phyloP scores from a whole-genome alignment of 1,140 invertebrate species.

The Lepidostoma basale region DNA sequence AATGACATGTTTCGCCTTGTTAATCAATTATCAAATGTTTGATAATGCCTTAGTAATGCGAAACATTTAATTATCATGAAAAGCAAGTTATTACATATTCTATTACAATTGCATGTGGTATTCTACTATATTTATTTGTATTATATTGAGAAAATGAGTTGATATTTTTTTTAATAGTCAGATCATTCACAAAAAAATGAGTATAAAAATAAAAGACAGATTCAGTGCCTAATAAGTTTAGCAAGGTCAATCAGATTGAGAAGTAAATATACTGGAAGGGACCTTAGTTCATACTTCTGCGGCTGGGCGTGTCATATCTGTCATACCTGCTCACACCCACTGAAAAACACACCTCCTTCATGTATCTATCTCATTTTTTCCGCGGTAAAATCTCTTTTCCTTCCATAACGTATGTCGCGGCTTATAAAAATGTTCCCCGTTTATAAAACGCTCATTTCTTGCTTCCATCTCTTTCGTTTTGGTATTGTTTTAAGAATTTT shows the following conservation, averaged over 20 bases:
- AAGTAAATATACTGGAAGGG: background rate
- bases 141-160: no score
- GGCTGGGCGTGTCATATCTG: slow-evolving; percentile 30
- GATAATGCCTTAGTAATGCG: no score
- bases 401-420: slow-evolving; percentile 27
- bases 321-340: slow-evolving; percentile 29
- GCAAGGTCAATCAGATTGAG: slow-evolving; percentile 21
- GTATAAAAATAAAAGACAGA: background rate
- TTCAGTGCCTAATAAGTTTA: background rate
- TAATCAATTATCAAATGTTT: no score
- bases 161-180: no score
- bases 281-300: background rate
- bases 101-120: no score
- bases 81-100: no score
- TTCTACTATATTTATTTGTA: no score
- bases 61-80: no score
- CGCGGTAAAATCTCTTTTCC: background rate
- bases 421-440: background rate
- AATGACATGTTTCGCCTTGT: no score
- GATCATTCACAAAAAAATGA: no score
- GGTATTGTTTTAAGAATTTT: slow-evolving; percentile 28
- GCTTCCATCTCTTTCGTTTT: slow-evolving; percentile 19
- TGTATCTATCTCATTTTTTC: slow-evolving; percentile 28
- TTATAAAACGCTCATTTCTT: slow-evolving; percentile 11
- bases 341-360: slow-evolving; percentile 13